A percentile compares a stretch with the other conserved stretches of the same genome.
phyloP scores from a whole-genome alignment of 37 sponge, comb jelly and placozoan species.

The Ianthella basta region DNA sequence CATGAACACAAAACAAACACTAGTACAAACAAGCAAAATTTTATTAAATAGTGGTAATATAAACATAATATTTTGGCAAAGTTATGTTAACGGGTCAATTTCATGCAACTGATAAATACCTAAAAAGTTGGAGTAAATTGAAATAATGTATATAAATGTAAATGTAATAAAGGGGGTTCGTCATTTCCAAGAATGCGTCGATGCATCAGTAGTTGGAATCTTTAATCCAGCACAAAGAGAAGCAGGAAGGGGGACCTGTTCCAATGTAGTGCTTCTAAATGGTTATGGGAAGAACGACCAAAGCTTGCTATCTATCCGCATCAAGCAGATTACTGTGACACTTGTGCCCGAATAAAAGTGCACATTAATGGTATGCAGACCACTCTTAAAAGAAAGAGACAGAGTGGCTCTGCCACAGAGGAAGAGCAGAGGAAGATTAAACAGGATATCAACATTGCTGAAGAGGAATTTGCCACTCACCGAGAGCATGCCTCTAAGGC shows the following conservation, averaged over 20 bases:
- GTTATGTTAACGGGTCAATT: too few species aligned
- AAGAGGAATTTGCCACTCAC: conserved; percentile 16
- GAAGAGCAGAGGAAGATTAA: conserved; percentile 7
- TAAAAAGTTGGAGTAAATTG: too few species aligned
- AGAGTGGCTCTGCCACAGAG: conserved; percentile 15
- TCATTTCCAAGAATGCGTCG: too few species aligned
- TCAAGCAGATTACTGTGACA: conserved; percentile 51
- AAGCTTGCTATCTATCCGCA: conserved; percentile 48
- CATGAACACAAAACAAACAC: too few species aligned
- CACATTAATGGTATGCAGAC: conserved; percentile 10
- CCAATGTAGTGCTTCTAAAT: conserved; percentile 22
- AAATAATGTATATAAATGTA: too few species aligned
- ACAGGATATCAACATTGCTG: background rate
- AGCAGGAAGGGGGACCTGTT: conserved; percentile 5
- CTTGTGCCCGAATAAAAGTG: conserved; percentile 31
- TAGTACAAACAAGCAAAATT: too few species aligned
- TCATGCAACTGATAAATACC: too few species aligned
- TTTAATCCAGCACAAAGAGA: conserved; percentile 34
- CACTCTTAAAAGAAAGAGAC: conserved; percentile 29
- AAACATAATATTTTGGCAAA: too few species aligned
- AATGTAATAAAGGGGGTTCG: too few species aligned
- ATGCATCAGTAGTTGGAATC: conserved; percentile 32
- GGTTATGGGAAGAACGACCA: conserved; percentile 36
- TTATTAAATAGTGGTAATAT: too few species aligned
- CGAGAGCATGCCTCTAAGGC: conserved; percentile 24